Percentiles rank a stretch among this genome's conserved stretches.
phyloP scores from a whole-genome alignment of 2,888 invertebrate species.

The Mesorhabditis belari region DNA sequence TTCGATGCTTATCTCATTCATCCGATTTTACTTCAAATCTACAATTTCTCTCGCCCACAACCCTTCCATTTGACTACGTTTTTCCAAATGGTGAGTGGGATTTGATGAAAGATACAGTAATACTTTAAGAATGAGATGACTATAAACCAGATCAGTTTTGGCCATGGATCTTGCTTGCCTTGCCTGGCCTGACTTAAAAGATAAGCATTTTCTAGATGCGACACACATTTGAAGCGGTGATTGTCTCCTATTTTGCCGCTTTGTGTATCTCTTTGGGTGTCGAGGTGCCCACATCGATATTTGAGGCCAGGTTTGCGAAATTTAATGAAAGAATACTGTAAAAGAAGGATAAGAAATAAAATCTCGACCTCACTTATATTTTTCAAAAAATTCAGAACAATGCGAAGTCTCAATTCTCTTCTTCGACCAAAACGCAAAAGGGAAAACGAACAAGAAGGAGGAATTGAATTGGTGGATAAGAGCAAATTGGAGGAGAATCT shows the following conservation, averaged over 20 bases:
- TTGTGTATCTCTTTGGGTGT: constrained; percentile 42
- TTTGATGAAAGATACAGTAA: too few relatives aligned
- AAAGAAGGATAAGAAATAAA: too few relatives aligned
- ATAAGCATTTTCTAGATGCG: constrained; percentile 29
- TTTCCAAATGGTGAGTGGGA: constrained; percentile 48
- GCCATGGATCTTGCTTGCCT: too few relatives aligned
- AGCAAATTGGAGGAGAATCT: neutral
- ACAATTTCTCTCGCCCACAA: constrained; percentile 46
- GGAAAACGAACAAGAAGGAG: too few relatives aligned
- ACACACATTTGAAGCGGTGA: constrained; percentile 43
- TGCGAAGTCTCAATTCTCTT: too few relatives aligned
- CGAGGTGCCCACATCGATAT: constrained; percentile 44
- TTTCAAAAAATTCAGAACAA: too few relatives aligned
- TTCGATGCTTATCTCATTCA: constrained; percentile 79
- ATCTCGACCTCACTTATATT: too few relatives aligned
- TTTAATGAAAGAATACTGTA: too few relatives aligned
- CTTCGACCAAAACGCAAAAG: too few relatives aligned
- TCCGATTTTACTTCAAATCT: constrained; percentile 50
- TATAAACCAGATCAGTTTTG: too few relatives aligned
- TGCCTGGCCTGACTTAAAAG: too few relatives aligned
- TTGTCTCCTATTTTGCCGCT: constrained; percentile 42
- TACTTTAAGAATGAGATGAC: too few relatives aligned
- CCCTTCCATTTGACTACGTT: constrained; percentile 53
- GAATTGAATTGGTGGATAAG: neutral
- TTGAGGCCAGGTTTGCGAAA: constrained; percentile 38